phyloP scores from a whole-genome alignment of 2,888 invertebrate genomes.

The Melipona bicolor region DNA sequence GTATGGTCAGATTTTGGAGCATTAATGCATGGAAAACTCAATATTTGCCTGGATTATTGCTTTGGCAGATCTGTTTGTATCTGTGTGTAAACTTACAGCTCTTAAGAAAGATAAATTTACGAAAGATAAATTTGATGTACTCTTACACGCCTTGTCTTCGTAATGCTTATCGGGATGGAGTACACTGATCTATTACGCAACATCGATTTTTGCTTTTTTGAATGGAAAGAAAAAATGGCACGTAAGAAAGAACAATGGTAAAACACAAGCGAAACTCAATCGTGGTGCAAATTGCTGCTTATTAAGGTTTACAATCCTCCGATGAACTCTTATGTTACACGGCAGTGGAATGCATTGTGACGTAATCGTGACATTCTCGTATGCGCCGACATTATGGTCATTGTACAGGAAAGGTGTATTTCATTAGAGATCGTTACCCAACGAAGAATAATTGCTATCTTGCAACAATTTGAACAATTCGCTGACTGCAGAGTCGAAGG shows the following conservation, averaged over 20 bases:
- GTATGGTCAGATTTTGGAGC: too few species aligned
- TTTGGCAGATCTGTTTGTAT: background rate
- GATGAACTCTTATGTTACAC: background rate
- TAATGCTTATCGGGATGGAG: background rate
- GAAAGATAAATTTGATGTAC: background rate
- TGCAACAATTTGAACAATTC: too few species aligned
- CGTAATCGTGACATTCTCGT: constrained; percentile 11
- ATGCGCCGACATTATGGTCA: background rate
- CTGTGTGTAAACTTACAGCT: background rate
- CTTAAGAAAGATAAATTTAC: background rate
- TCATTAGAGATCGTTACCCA: too few species aligned
- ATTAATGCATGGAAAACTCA: too few species aligned
- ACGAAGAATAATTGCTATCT: too few species aligned
- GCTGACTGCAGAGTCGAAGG: background rate
- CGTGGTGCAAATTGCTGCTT: background rate
- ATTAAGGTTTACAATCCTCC: background rate
- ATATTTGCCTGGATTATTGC: background rate
- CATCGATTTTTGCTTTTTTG: background rate
- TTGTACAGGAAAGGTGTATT: too few species aligned
- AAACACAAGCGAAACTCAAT: background rate
- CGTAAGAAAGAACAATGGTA: background rate
- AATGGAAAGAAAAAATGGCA: background rate
- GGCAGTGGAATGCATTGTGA: background rate
- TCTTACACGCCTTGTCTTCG: too few species aligned
- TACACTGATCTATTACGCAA: background rate